Base-by-base conservation (phyloP, 1,140 invertebrate species). In the Ectropis grisescens region DNA sequence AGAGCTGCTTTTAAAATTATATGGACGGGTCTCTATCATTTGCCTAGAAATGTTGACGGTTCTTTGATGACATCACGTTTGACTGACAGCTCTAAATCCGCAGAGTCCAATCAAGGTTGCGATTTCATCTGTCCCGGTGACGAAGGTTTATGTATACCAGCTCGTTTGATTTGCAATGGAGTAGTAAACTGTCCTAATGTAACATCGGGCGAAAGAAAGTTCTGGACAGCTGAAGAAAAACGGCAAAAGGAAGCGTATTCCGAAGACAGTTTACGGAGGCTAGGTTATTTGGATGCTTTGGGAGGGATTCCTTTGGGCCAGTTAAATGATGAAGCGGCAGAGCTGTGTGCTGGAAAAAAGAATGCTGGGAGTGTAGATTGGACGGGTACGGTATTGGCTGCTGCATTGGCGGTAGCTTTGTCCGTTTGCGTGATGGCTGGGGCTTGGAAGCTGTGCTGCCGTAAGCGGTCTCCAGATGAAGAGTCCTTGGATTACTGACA, bases 11-110 rank as follows among this genome's bases (percentile, higher is more conserved):
- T 96, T 57, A 92, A 93, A 68, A 89, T 96, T 13, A 91, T 91
- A 2, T 96, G 93, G 93, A 95, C 93, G 2, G 93, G 95, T 55
- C 80, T 95, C n/a, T 93, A 89, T 57, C 93, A 94, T 65, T 74
- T 95, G 40, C 92, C 93, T 0, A 85, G 92, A 34, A 94, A 94
- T 64, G 85, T 87, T 6, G 90, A 93, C 42, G 92, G 92, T 1
- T 89, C 88, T n/a, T 58, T 93, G 22, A 90, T 90, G 82, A 90
- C 88, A 5, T 90, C 89, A 9, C 83, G 86, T 28, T 58, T 91
- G 29, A 84, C 90, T 39, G 85, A 92, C 74, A 81, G 84, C 10
- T 42, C 47, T 2, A 65, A 54, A 39, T 28, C 57, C 8, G 30
- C 39, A 23, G 82, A 83, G 12, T 72, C 69, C 13, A 56, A 76